phyloP scores from a whole-genome alignment of 1,140 invertebrate genomes.

The Philotrypesis tridentata region DNA sequence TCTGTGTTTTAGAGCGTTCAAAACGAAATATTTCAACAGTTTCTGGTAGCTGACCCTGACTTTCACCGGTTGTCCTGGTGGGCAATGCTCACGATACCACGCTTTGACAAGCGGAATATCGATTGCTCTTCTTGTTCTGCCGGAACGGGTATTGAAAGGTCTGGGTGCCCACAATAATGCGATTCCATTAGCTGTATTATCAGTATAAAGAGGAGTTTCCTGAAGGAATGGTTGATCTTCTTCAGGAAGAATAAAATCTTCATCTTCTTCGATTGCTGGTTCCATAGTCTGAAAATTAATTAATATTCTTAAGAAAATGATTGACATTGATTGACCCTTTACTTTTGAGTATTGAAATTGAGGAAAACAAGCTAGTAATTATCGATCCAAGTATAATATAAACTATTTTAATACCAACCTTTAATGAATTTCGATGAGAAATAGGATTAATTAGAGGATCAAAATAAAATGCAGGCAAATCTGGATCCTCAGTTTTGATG shows the following conservation, averaged over 20 bases:
- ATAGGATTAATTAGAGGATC: slow-evolving; percentile 99
- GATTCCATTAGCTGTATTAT: slow-evolving; percentile 99
- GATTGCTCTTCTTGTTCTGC: slow-evolving; percentile 89
- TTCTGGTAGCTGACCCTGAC: slow-evolving; percentile 99
- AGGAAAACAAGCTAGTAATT: too few relatives aligned
- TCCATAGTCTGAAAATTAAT: slow-evolving; percentile 79
- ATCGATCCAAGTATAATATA: not conserved
- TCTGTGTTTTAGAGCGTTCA: slow-evolving; percentile 97
- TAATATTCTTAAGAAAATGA: slow-evolving; percentile 24
- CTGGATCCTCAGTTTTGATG: slow-evolving; percentile 99
- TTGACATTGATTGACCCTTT: too few relatives aligned
- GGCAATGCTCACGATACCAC: slow-evolving; percentile 99
- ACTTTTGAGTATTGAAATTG: too few relatives aligned
- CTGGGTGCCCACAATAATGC: slow-evolving; percentile 98
- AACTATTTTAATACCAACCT: slow-evolving; percentile 68
- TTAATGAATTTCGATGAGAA: slow-evolving; percentile 93
- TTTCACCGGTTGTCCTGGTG: slow-evolving; percentile 98
- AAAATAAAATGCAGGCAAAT: slow-evolving; percentile 99
- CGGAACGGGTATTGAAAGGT: slow-evolving; percentile 97
- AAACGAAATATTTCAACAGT: slow-evolving; percentile 97
- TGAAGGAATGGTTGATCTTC: slow-evolving; percentile 93
- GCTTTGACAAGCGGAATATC: slow-evolving; percentile 98
- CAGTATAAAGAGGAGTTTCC: slow-evolving; percentile 96
- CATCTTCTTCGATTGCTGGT: slow-evolving; percentile 92
- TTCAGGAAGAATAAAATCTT: slow-evolving; percentile 95